Percentiles rank a stretch among this genome's conserved stretches.
phyloP scores from a whole-genome alignment of 1,140 invertebrate species.

The Drepana arcuata region DNA sequence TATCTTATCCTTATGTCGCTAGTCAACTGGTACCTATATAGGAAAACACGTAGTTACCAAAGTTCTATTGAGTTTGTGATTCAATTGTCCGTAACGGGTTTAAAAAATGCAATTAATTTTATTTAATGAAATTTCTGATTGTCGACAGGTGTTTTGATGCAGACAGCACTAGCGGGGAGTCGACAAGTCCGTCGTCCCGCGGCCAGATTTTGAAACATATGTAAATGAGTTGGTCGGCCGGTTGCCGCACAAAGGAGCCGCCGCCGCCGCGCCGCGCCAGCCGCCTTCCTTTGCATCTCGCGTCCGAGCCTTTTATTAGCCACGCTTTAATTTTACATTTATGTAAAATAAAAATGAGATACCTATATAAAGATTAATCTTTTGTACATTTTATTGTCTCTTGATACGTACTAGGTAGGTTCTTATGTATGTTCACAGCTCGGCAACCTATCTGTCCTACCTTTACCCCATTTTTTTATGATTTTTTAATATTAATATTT shows the following conservation, averaged over 20 bases:
- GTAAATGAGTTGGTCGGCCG: constrained; percentile 43
- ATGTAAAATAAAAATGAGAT: constrained; percentile 18
- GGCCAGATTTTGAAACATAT: constrained; percentile 60
- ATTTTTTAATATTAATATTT: no score
- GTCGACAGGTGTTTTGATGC: constrained; percentile 18
- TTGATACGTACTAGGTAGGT: not conserved
- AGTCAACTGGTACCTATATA: no score
- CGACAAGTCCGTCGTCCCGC: constrained; percentile 25
- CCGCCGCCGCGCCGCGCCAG: constrained; percentile 19
- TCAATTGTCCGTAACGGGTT: no score
- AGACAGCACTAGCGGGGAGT: constrained; percentile 26
- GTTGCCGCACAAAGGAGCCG: constrained; percentile 15
- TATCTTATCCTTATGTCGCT: no score
- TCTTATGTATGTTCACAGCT: no score
- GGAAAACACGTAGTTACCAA: no score
- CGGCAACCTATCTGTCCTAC: no score
- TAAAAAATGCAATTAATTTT: no score
- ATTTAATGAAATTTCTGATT: no score
- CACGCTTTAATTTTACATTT: constrained; percentile 26
- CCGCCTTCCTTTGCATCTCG: constrained; percentile 30
- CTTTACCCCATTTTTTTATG: no score
- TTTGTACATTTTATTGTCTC: not conserved
- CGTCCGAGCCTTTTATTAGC: constrained; percentile 40
- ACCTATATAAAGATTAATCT: constrained; percentile 12
- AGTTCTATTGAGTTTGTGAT: no score